Base-by-base conservation (phyloP, 2,797 vertebrate species). In the Emydoidea blandingii region DNA sequence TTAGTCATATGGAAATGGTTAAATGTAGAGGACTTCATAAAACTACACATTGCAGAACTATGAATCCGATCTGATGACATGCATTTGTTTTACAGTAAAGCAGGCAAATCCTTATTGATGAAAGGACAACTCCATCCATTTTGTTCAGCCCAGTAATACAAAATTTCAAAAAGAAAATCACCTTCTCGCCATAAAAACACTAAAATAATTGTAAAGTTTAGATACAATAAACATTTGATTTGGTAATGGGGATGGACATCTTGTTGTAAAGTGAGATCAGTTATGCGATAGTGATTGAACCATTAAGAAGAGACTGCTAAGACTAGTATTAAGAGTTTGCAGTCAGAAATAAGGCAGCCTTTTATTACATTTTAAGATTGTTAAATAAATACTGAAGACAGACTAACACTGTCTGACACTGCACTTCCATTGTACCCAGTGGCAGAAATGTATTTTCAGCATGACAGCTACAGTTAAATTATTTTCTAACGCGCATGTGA, bases 21-120 rank as follows among this genome's bases (percentile, higher is more conserved):
- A 79, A 81, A 49, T 31, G 47, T 57, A 3, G 81, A 96, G 87
- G 88, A 85, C 41, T 41, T 87, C 57, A 1, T 80, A 53, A 10
- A 79, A 1, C 89, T 72, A 9, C 29, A n/a, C 29, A 74, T 5
- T 59, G 31, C 15, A 5, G 87, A 50, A 86, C 91, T 5, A 49
- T 29, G 82, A 80, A 37, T 34, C n/a, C 81, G 2, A 90, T 49
- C 83, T 62, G 31, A 78, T 81, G 79, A 62, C 27, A 41, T 47
- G 37, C 79, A 6, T 31, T 79, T 89, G 56, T 76, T 72, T 25
- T 52, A n/a, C 81, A 47, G 53, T 25, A 19, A 37, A 94, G 62
- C 50, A 87, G 50, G 29, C 14, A 91, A 95, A 68, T 87, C 18
- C 78, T 93, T 92, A 11, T 72, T 94, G 65, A 68, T 68, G 37